These are phyloP conservation scores for Caenorhabditis latens DNA, from an alignment of 1,140 invertebrate genomes.

Conservation along the genomic window DNA sequence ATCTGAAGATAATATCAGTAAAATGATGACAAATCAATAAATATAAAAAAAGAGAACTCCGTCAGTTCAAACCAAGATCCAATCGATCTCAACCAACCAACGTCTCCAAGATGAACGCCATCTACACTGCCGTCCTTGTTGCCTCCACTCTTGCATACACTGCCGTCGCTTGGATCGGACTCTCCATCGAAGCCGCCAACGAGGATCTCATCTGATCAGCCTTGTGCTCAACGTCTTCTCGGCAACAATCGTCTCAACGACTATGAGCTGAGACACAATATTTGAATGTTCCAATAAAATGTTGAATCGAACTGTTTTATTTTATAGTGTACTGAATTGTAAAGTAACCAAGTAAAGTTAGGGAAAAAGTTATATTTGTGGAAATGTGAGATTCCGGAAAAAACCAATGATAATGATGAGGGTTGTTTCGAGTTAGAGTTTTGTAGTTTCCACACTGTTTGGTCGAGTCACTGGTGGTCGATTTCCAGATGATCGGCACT, in stretches of 20 bases:
- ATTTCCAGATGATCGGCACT: not conserved
- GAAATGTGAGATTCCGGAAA: too few species aligned
- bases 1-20: not conserved
- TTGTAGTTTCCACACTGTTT: not conserved
- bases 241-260: too few species aligned
- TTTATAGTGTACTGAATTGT: too few species aligned
- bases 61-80: not conserved
- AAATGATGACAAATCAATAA: conserved; percentile 1
- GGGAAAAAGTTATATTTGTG: too few species aligned
- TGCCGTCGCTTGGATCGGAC: not conserved
- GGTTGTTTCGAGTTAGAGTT: not conserved
- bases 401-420: too few species aligned
- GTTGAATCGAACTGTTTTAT: too few species aligned
- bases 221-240: too few species aligned
- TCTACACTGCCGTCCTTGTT: conserved; percentile 18
- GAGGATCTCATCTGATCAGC: not conserved
- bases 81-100: not conserved
- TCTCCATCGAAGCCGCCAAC: conserved; percentile 2
- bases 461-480: not conserved
- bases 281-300: too few species aligned
- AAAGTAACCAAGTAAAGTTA: too few species aligned
- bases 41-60: not conserved
- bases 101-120: not conserved
- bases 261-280: too few species aligned
- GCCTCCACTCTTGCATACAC: conserved; percentile 9